Evolutionary conservation across 2,888 invertebrate genomes (phyloP), one percentile per base, ranked within the genome.

Genomic region (Eucriotettix oculatus): DNA sequence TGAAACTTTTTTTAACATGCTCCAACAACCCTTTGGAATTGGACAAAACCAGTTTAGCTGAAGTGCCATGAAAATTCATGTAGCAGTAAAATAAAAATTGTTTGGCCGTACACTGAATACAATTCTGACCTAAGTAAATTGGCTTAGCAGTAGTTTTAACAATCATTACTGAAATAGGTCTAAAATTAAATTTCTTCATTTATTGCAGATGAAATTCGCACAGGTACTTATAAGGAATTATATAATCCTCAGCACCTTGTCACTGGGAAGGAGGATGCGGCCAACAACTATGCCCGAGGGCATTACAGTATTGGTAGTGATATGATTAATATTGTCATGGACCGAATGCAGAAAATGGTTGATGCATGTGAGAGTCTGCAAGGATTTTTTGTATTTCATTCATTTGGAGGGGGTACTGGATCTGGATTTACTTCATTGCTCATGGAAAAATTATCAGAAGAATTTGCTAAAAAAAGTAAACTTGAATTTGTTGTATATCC

Each of bases 321-420:
- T 69, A 82, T 90, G 65, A 80, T 90, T 53, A 83, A 81, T 52
- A 79, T 82, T 1, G 86, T 87, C 1, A 80, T 84, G 75, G 82
- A 86, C 68, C 76, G 87, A 54, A 76, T 89, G 60, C 76, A 87
- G 61, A 88, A 86, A 70, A 73, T 88, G 66, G 79, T 88, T 1
- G 90, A 90, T 69, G 86, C 87, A 71, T 90, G 90, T 70, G 84
- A 86, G 53, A 85, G 88, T 7, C 75, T 84, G 52, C 80, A 87
- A 77, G 91, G 91, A 52, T 92, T 92, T 75, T 83, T 92, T 68
- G 85, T 93, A 62, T 93, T 91, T 74, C 92, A 92, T 72, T 90
- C 90, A 9, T 87, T 92, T 64, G 90, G 84, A 61, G 88, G 84
- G 42, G 91, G 91, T 57, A 92, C 90, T 40, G 92, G 90, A 42